Conservation (phyloP, 2,888 invertebrate species). For the Cryptocheilus praepositus region DNA sequence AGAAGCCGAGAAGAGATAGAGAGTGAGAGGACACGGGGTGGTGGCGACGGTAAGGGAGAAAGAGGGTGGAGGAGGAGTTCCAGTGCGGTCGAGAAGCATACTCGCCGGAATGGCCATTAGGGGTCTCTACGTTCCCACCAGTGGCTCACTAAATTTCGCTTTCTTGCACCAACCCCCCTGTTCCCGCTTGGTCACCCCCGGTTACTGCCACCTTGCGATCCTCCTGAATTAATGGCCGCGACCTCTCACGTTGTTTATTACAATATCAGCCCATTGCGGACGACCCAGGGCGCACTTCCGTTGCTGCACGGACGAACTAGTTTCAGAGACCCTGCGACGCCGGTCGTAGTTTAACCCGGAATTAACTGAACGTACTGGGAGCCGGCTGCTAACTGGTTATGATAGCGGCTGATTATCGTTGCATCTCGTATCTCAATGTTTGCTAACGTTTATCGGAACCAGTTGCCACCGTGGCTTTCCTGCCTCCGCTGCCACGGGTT, state of each 20-base stretch:
- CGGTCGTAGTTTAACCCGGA: too few species aligned
- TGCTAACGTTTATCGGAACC: slow-evolving; percentile 1
- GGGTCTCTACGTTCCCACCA: slow-evolving; percentile 67
- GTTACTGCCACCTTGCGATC: slow-evolving; percentile 57
- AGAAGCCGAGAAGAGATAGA: slow-evolving; percentile 26
- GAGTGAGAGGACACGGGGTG: slow-evolving; percentile 10
- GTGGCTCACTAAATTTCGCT: slow-evolving; percentile 73
- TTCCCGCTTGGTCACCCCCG: too few species aligned
- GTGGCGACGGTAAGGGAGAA: slow-evolving; percentile 2
- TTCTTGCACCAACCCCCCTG: slow-evolving; percentile 58
- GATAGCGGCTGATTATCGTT: too few species aligned
- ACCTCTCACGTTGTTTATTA: slow-evolving; percentile 56
- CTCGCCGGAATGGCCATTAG: slow-evolving; percentile 72
- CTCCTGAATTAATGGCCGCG: slow-evolving; percentile 69
- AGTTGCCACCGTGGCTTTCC: background rate
- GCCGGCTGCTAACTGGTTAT: too few species aligned
- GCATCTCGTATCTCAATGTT: background rate
- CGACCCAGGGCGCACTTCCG: background rate
- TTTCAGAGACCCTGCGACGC: background rate
- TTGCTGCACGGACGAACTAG: background rate
- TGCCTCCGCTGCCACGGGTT: too few species aligned
- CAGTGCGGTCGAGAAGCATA: slow-evolving; percentile 65
- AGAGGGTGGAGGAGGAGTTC: slow-evolving; percentile 30
- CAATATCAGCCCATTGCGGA: slow-evolving; percentile 52
- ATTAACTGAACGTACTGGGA: too few species aligned